Evolutionary conservation across 30 jellyfish, hydroid and myxozoan species (phyloP), one percentile per base, ranked within the genome.

Genomic region (Mastigias papua): DNA sequence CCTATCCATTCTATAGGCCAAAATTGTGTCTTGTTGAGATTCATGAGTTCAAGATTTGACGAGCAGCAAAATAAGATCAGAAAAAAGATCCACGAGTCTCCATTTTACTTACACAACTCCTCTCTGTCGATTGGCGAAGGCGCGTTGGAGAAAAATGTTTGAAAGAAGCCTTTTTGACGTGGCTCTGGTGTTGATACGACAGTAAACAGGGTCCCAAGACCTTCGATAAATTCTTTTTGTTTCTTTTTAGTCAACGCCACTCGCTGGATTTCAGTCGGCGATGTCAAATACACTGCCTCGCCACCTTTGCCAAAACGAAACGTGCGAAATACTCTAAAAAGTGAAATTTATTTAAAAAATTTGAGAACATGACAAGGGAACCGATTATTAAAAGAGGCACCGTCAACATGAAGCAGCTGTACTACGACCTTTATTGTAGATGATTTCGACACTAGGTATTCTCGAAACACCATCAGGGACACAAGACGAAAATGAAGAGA

Each of bases 301-400:
- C 99, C 99, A 13, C 97, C 98, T 64, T 87, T 85, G n/a, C 99
- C 99, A 72, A 95, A 81, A 68, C 97, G 85, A 57, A 95, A 95
- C 8, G 99, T 95, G 23, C 93, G 74, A 46, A 95, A 91, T 73
- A 90, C 76, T 57, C 99, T 95, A 34, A 77, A 77, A 85, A 0
- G n/a, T 27, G 66, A 77, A 34, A 26, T 16, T 19, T 42, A 20
- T 48, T 21, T 29, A n/a, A n/a, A n/a, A n/a, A n/a, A n/a, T n/a
- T n/a, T n/a, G n/a, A n/a, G n/a, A n/a, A n/a, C n/a, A n/a, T n/a
- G n/a, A n/a, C n/a, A n/a, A n/a, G n/a, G n/a, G n/a, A n/a, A n/a
- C n/a, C n/a, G n/a, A n/a, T n/a, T n/a, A n/a, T n/a, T n/a, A n/a
- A n/a, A n/a, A n/a, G n/a, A n/a, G n/a, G n/a, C n/a, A n/a, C n/a